Base-by-base conservation (phyloP, 2,797 vertebrate genomes). In the Ctenochaetus hawaiiensis region DNA sequence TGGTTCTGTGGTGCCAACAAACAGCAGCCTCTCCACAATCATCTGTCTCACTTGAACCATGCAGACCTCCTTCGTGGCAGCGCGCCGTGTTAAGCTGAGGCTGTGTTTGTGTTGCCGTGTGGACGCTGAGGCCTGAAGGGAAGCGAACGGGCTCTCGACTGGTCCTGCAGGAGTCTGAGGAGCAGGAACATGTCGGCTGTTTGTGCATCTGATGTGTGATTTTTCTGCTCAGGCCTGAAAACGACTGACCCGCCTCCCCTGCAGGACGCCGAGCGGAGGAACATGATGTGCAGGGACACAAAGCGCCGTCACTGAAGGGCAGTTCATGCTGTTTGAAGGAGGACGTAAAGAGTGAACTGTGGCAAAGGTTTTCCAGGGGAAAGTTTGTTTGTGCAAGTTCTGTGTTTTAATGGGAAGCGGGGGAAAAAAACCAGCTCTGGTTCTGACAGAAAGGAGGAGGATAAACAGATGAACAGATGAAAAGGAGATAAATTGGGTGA, bases 1-100 rank as follows among this genome's bases (percentile, higher is more conserved):
- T 2, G 6, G 53, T 16, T 71, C 30, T 51, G 53, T 6, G 64
- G 52, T 47, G 82, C 73, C 91, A 86, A 74, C 82, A 80, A 77
- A 72, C 78, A 68, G 75, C 77, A 71, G 83, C 80, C 83, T 77
- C 77, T 83, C 53, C 74, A 80, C 64, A 69, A 68, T 83, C 78
- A 65, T 74, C 59, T 45, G 58, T 47, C 71, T 78, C 75, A 60
- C 72, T 87, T 69, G 62, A 83, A 83, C 65, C 57, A n/a, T 8
- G 0, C 67, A 22, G 63, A 68, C 47, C 73, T 67, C 23, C 34
- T 49, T 26, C 26, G 22, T 14, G 37, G 65, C 10, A 16, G 48
- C 0, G 12, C 12, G 0, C 0, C 20, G 53, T 16, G 57, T 51
- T 30, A 23, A 64, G 59, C 57, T 8, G 59, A 56, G 56, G 34